A percentile compares a stretch with the other conserved stretches of the same genome.
These are phyloP conservation scores for Brachyhypopomus gauderio DNA, from an alignment of 2,113 vertebrate species.

Conservation along the genomic window DNA sequence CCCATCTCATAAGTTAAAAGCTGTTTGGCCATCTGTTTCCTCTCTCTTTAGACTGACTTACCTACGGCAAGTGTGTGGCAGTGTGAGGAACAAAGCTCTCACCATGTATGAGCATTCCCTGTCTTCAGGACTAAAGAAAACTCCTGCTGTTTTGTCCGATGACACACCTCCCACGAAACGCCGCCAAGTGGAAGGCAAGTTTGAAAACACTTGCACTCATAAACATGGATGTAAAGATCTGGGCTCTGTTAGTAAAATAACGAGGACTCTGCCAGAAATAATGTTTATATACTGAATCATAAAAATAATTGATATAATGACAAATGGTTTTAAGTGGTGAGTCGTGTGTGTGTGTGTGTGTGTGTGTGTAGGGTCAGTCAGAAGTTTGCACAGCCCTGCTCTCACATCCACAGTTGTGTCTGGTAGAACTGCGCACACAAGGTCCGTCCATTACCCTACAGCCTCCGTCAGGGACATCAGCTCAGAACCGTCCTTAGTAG, in stretches of 20 bases:
- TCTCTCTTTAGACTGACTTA: conserved; percentile 38
- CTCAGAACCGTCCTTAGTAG: conserved; percentile 17
- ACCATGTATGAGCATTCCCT: conserved; percentile 50
- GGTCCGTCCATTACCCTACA: neutral
- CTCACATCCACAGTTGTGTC: conserved; percentile 76
- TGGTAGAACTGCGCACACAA: neutral
- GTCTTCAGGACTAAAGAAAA: conserved; percentile 22
- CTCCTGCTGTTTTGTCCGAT: neutral
- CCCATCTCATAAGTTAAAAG: no score
- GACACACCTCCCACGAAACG: conserved; percentile 40
- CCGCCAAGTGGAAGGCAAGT: conserved; percentile 33
- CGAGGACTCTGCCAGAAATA: no score
- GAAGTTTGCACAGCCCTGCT: conserved; percentile 58
- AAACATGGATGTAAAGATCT: neutral
- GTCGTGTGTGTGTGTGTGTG: neutral
- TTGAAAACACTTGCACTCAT: neutral
- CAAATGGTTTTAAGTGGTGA: no score
- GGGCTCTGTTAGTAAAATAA: no score
- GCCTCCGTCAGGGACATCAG: neutral
- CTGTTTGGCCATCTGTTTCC: no score
- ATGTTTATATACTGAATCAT: no score
- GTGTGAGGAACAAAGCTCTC: conserved; percentile 5
- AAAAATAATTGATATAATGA: no score
- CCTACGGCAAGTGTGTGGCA: conserved; percentile 67
- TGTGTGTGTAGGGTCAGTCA: conserved; percentile 24